Base-by-base conservation (phyloP, 2,888 invertebrate species). In the Drosophila mulleri region DNA sequence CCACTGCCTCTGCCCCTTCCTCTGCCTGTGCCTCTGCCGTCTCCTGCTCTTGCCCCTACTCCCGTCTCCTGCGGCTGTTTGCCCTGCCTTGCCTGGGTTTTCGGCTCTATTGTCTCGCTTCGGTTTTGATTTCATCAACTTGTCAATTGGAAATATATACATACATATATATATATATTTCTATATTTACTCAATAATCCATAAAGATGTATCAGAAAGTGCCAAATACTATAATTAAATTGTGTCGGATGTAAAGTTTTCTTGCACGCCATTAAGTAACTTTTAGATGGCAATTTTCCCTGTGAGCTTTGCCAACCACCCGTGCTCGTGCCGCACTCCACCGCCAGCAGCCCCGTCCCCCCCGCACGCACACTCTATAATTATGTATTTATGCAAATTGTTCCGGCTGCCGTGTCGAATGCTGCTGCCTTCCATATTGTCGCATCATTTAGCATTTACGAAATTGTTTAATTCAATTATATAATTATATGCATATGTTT, bases 381-480 rank as follows among this genome's bases (percentile, higher is more conserved):
- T 86, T 90, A 83, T 89, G 90, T 83, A 89, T 89, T 87, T 87
- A 87, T 87, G 86, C 85, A 90, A 90, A 87, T 89, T 50, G 52
- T 67, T 45, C 47, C 45, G 44, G 48, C 54, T 63, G 69, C 71
- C 67, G 78, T 59, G 66, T 54, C 56, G 76, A 88, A 68, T 70
- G 61, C 41, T 70, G 58, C 41, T 39, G 57, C 81, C 74, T 73
- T 78, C 69, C 85, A 80, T 88, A 88, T 87, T 90, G 89, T 88
- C 87, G 87, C 87, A 82, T 88, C 89, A 90, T 90, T 87, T 87
- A 91, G 70, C 90, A 88, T 91, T 90, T 88, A 90, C 90, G 78
- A 91, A 91, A 90, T 91, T 91, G 89, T 90, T 90, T 91, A 91
- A 90, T 91, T 90, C 91, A 90, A 90, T 90, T 90, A 91, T 78